Evolutionary conservation across 2,888 invertebrate species (phyloP), one percentile per base, ranked within the genome.

Genomic region (Trypoxylon attenuatum): DNA sequence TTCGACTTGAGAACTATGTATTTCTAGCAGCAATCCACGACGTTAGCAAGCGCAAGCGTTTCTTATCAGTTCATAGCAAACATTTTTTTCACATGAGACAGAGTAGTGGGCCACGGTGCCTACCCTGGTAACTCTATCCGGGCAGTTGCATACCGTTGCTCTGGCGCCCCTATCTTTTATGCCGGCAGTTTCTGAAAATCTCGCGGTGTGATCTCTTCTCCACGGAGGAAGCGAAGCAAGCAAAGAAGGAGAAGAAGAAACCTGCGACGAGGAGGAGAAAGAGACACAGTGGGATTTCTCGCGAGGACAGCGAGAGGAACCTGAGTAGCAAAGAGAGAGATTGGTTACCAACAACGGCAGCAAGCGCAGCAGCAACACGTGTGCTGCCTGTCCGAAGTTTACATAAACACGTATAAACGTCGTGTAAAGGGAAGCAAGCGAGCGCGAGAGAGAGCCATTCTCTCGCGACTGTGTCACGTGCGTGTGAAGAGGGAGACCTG

Each of bases 111-210:
- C 27, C 49, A 41, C 43, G 49, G 53, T 39, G 46, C 64, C 75
- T 73, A 66, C 60, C 76, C 76, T 73, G 82, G 85, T 84, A 86
- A 86, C 81, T 82, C 76, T 81, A 86, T 84, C 83, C 76, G 81
- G 76, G 73, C 75, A 70, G 64, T 74, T 76, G 74, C 79, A 82
- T 79, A 78, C 78, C 76, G 63, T 51, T 54, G 58, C 72, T 75
- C 69, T 82, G 83, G 84, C 84, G 83, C 84, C 84, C 82, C 81
- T 79, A 82, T 84, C 81, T 81, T 83, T 84, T 83, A 82, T 81
- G 75, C 76, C 73, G 69, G 76, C 78, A 74, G 81, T 81, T 81
- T 77, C 78, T 70, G 77, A 83, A 83, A 84, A 82, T 84, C 84
- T 84, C 69, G 18, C 52, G 70, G 76, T 77, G 77, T 78, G 79